Evolutionary conservation across 2,888 invertebrate species (phyloP), one percentile per base, ranked within the genome.

Genomic region (Rhopalosiphum nymphaeae): DNA sequence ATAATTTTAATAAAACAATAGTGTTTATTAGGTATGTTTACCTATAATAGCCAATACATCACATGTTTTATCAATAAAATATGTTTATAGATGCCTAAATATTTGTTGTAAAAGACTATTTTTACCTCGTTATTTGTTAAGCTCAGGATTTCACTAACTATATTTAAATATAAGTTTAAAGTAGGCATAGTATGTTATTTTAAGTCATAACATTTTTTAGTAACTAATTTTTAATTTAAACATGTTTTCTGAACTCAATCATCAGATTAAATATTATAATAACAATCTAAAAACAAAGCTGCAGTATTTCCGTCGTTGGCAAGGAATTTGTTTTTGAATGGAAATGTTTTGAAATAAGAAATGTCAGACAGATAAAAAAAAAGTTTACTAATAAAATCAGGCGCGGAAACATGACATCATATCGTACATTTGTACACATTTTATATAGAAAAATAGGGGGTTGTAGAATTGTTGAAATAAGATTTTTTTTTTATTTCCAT

Each of bases 291-390:
- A 36, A 85, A 85, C 85, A 85, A 85, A 85, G 44, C 26, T 42
- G 85, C 4, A 26, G 44, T 44, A 26, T 85, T 44, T 44, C 13
- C 25, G 26, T 86, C 46, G 29, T 86, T 86, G 86, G 86, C 46
- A 44, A 46, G 3, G 46, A n/a, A 21, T 61, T 61, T 89, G 26
- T 61, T n/a, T 44, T 67, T 44, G 56, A n/a, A 90, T 67, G 44
- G n/a, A 90, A 61, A 90, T 90, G n/a, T 90, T 90, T 67, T 46
- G 46, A 90, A 61, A 67, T 89, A 57, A 61, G 61, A 89, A 61
- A 89, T 61, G 61, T 61, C 61, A n/a, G 29, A 29, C 78, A 78
- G 78, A 78, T 9, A 78, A 67, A 78, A 78, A 78, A 46, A 57
- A 89, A 57, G 89, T 89, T 89, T 13, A 44, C 57, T 89, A 61